Base-by-base conservation (phyloP, 2,797 vertebrate genomes). In the Gadopsis bispinosus region DNA sequence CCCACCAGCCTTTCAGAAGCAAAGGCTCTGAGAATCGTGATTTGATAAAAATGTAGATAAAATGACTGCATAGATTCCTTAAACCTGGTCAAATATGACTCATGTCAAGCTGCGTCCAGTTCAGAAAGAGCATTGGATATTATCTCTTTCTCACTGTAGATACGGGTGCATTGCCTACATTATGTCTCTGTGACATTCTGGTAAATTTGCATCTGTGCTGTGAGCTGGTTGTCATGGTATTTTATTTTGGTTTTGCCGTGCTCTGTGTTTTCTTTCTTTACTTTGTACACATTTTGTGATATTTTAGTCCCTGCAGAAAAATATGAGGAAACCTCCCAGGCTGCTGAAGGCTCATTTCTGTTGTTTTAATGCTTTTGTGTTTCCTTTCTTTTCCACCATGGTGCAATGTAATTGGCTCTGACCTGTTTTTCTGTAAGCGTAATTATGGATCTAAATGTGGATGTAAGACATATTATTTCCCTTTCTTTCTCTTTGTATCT, bases 191-290 rank as follows among this genome's bases (percentile, higher is more conserved):
- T 89, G 87, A 85, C 84, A 78, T 81, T 80, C 75, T 84, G 79
- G 77, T 77, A 70, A 87, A 87, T 89, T 59, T 84, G 83, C 54
- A 73, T 85, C 88, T 85, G 83, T 79, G 73, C 91, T 84, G 87
- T 33, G 3, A 83, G 83, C 59, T 26, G 69, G 91, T 92, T 93
- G 93, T 92, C 91, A 92, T 93, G 92, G 90, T 85, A 84, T 91
- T 90, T 94, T 91, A 89, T 91, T 92, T 90, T 88, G 81, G 90
- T 87, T 85, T 85, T 72, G 60, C 78, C 39, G 16, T 70, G 86
- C 73, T 75, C 54, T 60, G 65, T 84, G 73, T 77, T 83, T 83
- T 76, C 79, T 54, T 83, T 85, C 80, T 90, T 88, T 88, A 88
- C 83, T 89, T 87, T 79, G 63, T 85, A 71, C 73, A 41, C 79